Evolutionary conservation across 2,888 invertebrate species (phyloP).

Genomic region (Octonoba sinensis): DNA sequence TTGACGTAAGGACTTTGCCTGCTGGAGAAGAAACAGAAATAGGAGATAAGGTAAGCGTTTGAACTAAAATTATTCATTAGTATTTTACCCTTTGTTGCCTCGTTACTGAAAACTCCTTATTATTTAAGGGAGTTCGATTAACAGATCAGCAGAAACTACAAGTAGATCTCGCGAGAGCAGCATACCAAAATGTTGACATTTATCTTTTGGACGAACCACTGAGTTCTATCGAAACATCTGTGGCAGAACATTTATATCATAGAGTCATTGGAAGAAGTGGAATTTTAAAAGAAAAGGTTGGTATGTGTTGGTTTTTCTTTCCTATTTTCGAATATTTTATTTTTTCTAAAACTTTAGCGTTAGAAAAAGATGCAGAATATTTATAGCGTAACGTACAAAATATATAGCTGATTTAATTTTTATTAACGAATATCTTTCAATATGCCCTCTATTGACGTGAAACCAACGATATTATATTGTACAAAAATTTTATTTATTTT

Average conservation of each 20-base stretch:
- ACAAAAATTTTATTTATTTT: too few species aligned
- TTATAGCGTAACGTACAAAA: too few species aligned
- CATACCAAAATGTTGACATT: constrained; percentile 50
- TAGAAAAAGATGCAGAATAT: too few species aligned
- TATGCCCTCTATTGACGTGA: background rate
- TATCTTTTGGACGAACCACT: constrained; percentile 49
- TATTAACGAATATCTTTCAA: background rate
- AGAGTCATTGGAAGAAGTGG: constrained; percentile 48
- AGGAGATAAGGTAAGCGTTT: constrained; percentile 73
- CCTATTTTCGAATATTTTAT: background rate
- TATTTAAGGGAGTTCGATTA: background rate
- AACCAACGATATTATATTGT: too few species aligned
- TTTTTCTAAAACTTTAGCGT: too few species aligned
- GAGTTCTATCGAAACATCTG: background rate
- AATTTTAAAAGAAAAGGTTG: constrained; percentile 37
- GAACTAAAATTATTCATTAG: background rate
- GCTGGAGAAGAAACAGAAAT: constrained; percentile 75
- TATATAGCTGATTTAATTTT: background rate
- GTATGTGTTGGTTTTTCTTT: background rate
- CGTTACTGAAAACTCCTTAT: background rate
- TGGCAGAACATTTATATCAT: constrained; percentile 35
- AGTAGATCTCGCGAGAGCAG: constrained; percentile 40
- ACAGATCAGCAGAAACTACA: constrained; percentile 32
- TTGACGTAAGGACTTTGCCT: constrained; percentile 74
- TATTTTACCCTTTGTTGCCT: too few species aligned